Percentiles rank a stretch among this genome's conserved stretches.
Evolutionary conservation across 2,797 vertebrate species (phyloP).

Genomic region (Bryconaethiops microstoma): DNA sequence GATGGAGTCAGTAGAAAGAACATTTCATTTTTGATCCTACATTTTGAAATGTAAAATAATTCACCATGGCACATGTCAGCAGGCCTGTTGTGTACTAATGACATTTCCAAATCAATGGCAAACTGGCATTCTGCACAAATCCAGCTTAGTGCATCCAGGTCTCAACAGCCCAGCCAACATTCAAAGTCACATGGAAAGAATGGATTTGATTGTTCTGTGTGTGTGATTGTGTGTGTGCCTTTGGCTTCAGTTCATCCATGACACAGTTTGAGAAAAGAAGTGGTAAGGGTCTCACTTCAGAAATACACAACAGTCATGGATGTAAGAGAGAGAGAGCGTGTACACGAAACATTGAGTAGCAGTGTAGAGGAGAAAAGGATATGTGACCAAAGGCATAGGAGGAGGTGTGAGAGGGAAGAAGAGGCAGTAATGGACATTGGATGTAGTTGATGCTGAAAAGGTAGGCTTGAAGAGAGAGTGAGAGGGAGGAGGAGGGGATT

Average conservation of each 20-base stretch:
- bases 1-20: no score
- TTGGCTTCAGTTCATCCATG: constrained; percentile 52
- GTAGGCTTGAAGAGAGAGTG: constrained; percentile 8
- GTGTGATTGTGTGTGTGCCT: constrained; percentile 14
- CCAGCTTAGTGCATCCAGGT: background rate
- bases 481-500: constrained; percentile 5
- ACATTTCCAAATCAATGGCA: constrained; percentile 6
- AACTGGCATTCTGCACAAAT: background rate
- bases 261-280: constrained; percentile 16
- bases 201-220: background rate
- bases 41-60: no score
- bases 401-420: constrained; percentile 4
- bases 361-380: constrained; percentile 28
- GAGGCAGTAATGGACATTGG: background rate
- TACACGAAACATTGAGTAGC: constrained; percentile 29
- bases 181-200: constrained; percentile 36
- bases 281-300: constrained; percentile 32
- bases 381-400: constrained; percentile 14
- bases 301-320: constrained; percentile 38
- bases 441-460: constrained; percentile 25
- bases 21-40: no score
- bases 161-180: constrained; percentile 6
- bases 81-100: background rate
- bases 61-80: background rate
- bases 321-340: background rate